Base-by-base conservation (phyloP, 2,888 invertebrate genomes). In the Drosophila subquinaria region DNA sequence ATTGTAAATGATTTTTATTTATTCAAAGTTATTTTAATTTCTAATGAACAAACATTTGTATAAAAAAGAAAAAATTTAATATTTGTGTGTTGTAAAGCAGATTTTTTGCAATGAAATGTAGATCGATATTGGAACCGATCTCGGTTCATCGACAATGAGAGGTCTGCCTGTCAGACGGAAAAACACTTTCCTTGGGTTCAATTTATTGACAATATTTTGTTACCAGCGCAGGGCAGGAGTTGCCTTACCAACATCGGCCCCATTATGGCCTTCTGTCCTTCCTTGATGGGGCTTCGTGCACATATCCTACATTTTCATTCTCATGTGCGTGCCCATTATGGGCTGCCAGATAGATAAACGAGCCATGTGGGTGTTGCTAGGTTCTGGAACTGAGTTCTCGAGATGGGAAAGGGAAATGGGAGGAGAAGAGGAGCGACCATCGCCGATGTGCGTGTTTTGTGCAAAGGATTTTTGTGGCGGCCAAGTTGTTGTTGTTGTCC, bases 291-390 rank as follows among this genome's bases (percentile, higher is more conserved):
- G 73, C 65, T 33, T 55, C 57, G 53, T 63, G 65, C 66, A 64
- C 66, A 60, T 57, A 64, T 76, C 59, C 70, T 42, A 69, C 74
- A 73, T 64, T 72, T 36, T 20, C 40, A 42, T 55, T 33, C 77
- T 66, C 78, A 78, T 78, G 81, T 81, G 80, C 80, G 80, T 78
- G 75, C 75, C 72, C 75, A 81, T 81, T 77, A 81, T 77, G 81
- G 71, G 62, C 69, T 77, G 79, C 53, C 71, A 69, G 69, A 60
- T 80, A 74, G 80, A 81, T 75, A 81, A 77, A 80, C 81, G 78
- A 81, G 81, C 51, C 75, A 66, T 77, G 78, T 72, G 72, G 74
- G 78, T 72, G 79, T 77, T 69, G 65, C 69, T 69, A 69, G 69
- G 69, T 62, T 17, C 62, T 43, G 75, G 60, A 66, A 66, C 55